These are phyloP conservation scores for Bungarus multicinctus DNA, from an alignment of 2,113 vertebrate genomes.

Conservation along the genomic window DNA sequence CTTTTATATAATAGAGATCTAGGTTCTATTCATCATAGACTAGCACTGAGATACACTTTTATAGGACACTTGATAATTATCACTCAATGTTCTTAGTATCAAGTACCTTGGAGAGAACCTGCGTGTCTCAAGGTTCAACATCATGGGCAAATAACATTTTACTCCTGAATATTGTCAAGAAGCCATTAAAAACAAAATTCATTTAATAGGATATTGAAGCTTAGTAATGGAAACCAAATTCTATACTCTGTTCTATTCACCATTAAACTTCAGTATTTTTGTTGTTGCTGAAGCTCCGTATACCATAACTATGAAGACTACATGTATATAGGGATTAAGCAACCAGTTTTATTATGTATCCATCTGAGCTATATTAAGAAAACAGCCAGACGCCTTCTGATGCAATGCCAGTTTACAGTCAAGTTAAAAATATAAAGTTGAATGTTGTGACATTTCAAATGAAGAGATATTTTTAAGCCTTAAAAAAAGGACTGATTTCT, in stretches of 20 bases:
- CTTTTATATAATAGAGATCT: not conserved
- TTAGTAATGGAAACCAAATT: not conserved
- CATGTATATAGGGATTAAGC: not conserved
- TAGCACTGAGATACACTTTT: not conserved
- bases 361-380: slow-evolving; percentile 66
- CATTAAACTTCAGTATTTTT: not conserved
- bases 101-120: not conserved
- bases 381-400: slow-evolving; percentile 66
- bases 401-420: slow-evolving; percentile 48
- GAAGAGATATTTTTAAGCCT: slow-evolving; percentile 41
- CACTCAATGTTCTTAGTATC: not conserved
- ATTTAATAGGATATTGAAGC: not conserved
- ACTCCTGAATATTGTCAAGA: not conserved
- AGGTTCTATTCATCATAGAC: not conserved
- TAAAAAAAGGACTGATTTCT: slow-evolving; percentile 7
- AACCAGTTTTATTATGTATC: not conserved
- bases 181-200: not conserved
- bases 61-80: not conserved
- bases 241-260: not conserved
- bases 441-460: slow-evolving; percentile 60
- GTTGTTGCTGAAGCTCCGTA: not conserved
- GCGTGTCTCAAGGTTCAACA: not conserved
- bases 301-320: not conserved
- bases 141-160: not conserved
- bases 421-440: slow-evolving; percentile 65